Evolutionary conservation across 2,797 vertebrate species (phyloP), one percentile per base, ranked within the genome.

Genomic region (Xiphorhynchus erythropygius): DNA sequence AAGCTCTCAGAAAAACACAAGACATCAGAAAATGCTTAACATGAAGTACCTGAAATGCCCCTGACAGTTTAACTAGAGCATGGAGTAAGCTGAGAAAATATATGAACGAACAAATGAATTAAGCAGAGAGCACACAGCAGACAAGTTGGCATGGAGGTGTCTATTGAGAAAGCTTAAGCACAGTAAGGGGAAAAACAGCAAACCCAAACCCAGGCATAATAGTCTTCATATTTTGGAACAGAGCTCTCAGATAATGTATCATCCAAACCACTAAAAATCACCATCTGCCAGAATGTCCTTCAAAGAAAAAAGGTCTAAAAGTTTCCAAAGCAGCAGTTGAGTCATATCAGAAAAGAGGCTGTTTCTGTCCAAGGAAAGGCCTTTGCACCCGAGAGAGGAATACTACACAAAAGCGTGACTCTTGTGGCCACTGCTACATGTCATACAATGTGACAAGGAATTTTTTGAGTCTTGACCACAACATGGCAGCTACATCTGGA

Each of bases 91-190:
- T 73, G 79, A 81, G 87, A 87, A 89, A 93, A 89, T 18, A 62
- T 50, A 92, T 5, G 73, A 93, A 81, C 93, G 73, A 93, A 81
- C 93, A 96, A 96, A 96, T 9, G 76, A 96, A 93, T 93, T 63
- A 94, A 82, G 79, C 59, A 89, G 84, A 77, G 37, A 93, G 84
- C 89, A 82, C 56, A 83, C 84, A 75, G 57, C 82, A 96, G 84
- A 91, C 11, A n/a, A 75, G 79, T 52, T 88, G 79, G 87, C 79
- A 88, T 56, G 82, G 63, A 93, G 89, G 85, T 95, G 84, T 83
- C 95, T 96, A 73, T 65, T 47, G 63, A 93, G 93, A 94, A 95
- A 94, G 87, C 87, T 90, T 79, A 88, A 90, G 92, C 73, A 94
- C 57, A 88, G 87, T 82, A 84, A 93, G 33, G 57, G 67, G 75